phyloP scores from a whole-genome alignment of 2,113 vertebrate species.

The Hepsetus odoe region DNA sequence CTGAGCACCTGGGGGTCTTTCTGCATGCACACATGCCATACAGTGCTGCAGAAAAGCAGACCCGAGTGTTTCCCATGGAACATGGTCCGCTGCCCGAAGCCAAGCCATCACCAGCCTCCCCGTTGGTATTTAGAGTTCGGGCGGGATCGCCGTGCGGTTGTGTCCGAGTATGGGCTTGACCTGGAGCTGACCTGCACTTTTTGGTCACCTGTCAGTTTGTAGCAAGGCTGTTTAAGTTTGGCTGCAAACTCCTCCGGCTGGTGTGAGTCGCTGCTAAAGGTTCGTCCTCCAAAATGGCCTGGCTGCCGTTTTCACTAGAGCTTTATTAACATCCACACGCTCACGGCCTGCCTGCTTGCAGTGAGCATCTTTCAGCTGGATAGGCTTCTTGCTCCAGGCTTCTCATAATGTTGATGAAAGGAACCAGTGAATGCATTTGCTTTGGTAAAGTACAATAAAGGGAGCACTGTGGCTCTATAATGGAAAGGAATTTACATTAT shows the following conservation, averaged over 20 bases:
- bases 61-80: background rate
- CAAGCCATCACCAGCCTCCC: background rate
- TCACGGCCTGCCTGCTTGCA: background rate
- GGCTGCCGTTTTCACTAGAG: background rate
- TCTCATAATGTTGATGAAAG: background rate
- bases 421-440: background rate
- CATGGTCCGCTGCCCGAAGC: background rate
- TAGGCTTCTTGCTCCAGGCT: background rate
- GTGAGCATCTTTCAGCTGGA: background rate
- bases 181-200: background rate
- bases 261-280: background rate
- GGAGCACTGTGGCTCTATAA: too few species aligned
- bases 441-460: background rate
- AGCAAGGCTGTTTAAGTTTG: background rate
- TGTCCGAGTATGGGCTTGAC: background rate
- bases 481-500: too few species aligned
- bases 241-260: background rate
- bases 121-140: background rate
- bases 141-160: background rate
- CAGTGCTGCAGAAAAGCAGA: background rate
- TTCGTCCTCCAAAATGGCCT: background rate
- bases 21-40: conserved; percentile 28
- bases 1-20: conserved; percentile 46
- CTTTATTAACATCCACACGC: background rate
- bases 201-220: background rate